phyloP scores from a whole-genome alignment of 2,113 vertebrate species.

The Notothenia rossii region DNA sequence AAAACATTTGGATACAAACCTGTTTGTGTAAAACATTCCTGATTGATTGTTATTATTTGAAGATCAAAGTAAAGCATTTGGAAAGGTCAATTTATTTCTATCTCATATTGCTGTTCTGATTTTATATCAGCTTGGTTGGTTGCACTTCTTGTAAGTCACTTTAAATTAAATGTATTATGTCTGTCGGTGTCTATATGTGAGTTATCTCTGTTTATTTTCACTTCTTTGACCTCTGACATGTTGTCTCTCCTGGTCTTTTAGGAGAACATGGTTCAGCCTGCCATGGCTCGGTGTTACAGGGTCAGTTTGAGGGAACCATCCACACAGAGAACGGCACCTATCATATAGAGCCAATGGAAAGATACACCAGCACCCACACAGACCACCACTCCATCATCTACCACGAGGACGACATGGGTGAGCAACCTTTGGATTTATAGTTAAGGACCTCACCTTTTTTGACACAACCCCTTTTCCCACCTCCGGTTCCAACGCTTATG shows the following conservation, averaged over 20 bases:
- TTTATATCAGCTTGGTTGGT: too few species aligned
- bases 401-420: constrained; percentile 86
- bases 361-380: constrained; percentile 46
- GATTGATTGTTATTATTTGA: neutral
- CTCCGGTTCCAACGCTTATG: too few species aligned
- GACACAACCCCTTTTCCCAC: too few species aligned
- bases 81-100: neutral
- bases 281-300: constrained; percentile 83
- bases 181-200: constrained; percentile 2
- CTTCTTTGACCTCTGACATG: neutral
- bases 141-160: too few species aligned
- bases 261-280: constrained; percentile 84
- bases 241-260: constrained; percentile 54
- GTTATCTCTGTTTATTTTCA: neutral
- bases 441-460: too few species aligned
- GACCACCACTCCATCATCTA: constrained; percentile 87
- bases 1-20: neutral
- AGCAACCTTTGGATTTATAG: constrained; percentile 37
- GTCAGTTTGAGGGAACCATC: constrained; percentile 87
- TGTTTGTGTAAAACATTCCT: neutral
- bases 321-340: constrained; percentile 82
- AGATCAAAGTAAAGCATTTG: neutral
- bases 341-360: constrained; percentile 80
- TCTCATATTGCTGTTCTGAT: neutral
- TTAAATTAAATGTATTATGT: neutral